Evolutionary conservation across 2,888 invertebrate species (phyloP).

Genomic region (Epinotia nisella): DNA sequence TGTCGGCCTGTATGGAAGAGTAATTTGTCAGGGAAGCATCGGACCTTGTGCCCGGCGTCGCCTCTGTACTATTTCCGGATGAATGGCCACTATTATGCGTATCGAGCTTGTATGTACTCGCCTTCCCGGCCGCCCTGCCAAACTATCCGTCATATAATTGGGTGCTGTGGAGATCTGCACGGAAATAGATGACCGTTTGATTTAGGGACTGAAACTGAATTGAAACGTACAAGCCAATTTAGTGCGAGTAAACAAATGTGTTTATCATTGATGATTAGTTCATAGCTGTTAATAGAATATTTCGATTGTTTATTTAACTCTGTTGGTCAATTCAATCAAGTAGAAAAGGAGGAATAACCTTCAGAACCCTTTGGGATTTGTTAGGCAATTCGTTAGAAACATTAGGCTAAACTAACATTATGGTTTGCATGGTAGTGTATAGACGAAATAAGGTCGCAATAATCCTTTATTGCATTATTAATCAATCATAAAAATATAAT

Average conservation of each 20-base stretch:
- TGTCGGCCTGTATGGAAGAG: constrained; percentile 47
- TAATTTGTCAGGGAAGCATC: constrained; percentile 54
- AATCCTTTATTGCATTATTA: no score
- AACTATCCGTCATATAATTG: constrained; percentile 49
- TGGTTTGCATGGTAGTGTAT: no score
- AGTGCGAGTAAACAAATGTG: constrained; percentile 7
- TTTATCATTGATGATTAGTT: constrained; percentile 2
- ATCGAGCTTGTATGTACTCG: constrained; percentile 44
- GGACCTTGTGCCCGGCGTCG: constrained; percentile 35
- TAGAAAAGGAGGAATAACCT: no score
- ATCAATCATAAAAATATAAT: no score
- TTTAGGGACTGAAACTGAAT: constrained; percentile 14
- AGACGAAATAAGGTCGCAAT: no score
- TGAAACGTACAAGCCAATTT: constrained; percentile 34
- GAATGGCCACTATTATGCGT: constrained; percentile 60
- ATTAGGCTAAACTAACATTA: no score
- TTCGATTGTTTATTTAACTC: background rate
- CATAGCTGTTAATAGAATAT: background rate
- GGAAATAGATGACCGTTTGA: constrained; percentile 31
- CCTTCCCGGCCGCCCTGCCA: constrained; percentile 68
- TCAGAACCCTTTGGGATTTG: no score
- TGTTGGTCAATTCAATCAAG: no score
- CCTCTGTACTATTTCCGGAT: constrained; percentile 67
- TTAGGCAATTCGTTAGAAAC: no score
- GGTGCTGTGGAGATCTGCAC: constrained; percentile 26